Evolutionary conservation across 2,797 vertebrate genomes (phyloP), one percentile per base, ranked within the genome.

Genomic region (Premnoplex brunnescens): DNA sequence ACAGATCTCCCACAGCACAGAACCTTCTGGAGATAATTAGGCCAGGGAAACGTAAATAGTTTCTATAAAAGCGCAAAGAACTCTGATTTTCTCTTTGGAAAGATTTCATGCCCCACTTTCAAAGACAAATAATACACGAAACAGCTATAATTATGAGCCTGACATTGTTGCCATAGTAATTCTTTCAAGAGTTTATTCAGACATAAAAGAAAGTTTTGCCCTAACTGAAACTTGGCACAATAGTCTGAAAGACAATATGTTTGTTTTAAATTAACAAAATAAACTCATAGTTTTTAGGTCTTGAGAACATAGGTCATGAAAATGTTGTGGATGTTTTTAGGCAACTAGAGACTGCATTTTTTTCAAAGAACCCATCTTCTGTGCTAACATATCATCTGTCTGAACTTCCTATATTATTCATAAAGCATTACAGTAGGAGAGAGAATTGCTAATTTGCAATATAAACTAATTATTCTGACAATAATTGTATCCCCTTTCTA

Each of bases 21-120:
- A 78, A 80, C 28, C 66, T 89, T 89, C 85, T 72, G 27, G 26
- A 89, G 75, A 87, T 92, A 95, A 89, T 88, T 91, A 89, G 62
- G 67, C 26, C 75, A 76, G 36, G 44, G 44, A 60, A 85, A 87
- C 1, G 4, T 71, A 89, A 75, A 96, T 72, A 63, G 75, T 72
- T 96, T 87, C 91, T 75, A 83, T 88, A 91, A 88, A 89, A 93
- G 77, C 92, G 63, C 64, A 93, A 95, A 85, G 60, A 93, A 87
- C 41, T 93, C 62, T 58, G 56, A 48, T 94, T 96, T 95, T 89
- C 34, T 67, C 72, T 93, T 28, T 14, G 75, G 82, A 94, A 95
- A 93, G 51, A 63, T 94, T 83, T 93, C 54, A 51, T 46, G 52
- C 46, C 48, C 83, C 68, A 82, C 26, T 73, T 96, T 95, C 80